These are phyloP conservation scores for Peromyscus polionotus DNA, from an alignment of 2,113 vertebrate species.

Conservation along the genomic window DNA sequence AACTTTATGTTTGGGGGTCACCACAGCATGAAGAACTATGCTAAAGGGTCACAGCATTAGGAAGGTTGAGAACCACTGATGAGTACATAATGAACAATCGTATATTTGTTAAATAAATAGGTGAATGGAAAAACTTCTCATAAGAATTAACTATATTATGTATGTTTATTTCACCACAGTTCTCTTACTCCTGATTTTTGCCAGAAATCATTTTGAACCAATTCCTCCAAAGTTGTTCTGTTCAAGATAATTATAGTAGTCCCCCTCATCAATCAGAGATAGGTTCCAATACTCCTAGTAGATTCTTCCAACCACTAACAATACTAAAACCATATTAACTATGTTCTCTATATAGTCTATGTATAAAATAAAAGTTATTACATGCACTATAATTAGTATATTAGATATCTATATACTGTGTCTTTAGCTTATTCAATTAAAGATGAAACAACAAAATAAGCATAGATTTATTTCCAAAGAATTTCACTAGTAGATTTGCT, in stretches of 20 bases:
- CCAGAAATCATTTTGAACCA: not conserved
- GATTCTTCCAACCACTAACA: not conserved
- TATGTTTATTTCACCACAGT: conserved; percentile 24
- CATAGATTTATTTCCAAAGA: not conserved
- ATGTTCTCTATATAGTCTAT: not conserved
- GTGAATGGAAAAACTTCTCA: not conserved
- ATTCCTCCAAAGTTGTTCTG: not conserved
- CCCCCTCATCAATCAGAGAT: not conserved
- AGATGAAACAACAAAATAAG: not conserved
- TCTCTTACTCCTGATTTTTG: not conserved
- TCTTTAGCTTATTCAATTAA: not conserved
- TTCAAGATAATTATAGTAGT: not conserved
- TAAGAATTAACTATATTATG: not conserved
- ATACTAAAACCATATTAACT: not conserved
- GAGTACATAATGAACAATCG: not conserved
- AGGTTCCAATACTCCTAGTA: not conserved
- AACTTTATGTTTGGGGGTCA: not conserved
- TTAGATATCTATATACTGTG: not conserved
- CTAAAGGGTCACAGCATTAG: not conserved
- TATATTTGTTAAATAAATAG: not conserved
- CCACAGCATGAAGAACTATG: not conserved
- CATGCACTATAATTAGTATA: not conserved
- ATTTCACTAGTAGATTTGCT: not conserved
- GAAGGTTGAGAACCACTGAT: not conserved
- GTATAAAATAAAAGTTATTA: not conserved